phyloP scores from a whole-genome alignment of 2,113 vertebrate genomes.

The Cyrtonyx montezumae region DNA sequence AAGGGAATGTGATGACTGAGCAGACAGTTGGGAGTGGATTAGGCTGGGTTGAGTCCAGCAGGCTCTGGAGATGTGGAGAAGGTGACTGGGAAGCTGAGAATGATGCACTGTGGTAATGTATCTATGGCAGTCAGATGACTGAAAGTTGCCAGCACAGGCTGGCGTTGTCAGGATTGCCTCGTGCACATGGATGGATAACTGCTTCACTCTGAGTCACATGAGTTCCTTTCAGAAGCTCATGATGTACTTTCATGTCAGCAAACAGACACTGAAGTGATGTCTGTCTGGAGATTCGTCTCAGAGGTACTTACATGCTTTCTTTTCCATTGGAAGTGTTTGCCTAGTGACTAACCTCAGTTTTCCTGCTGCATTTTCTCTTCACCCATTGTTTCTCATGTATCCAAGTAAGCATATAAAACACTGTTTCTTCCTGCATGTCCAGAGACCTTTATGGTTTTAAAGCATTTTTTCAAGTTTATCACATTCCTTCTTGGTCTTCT shows the following conservation, averaged over 20 bases:
- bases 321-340: conserved; percentile 19
- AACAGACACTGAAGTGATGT: background rate
- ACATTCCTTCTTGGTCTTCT: background rate
- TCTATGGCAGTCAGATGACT: background rate
- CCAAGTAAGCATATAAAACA: background rate
- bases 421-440: background rate
- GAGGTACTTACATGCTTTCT: background rate
- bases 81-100: background rate
- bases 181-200: background rate
- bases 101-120: background rate
- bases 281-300: background rate
- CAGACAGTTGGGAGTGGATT: background rate
- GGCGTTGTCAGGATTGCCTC: background rate
- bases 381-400: background rate
- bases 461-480: background rate
- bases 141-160: background rate
- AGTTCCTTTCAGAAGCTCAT: background rate
- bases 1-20: background rate
- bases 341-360: background rate
- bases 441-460: background rate
- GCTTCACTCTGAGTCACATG: background rate
- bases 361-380: background rate
- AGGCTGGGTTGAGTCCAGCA: background rate
- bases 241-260: background rate
- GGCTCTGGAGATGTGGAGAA: background rate